Base-by-base conservation (phyloP, 2,797 vertebrate species). In the Sternotherus odoratus region DNA sequence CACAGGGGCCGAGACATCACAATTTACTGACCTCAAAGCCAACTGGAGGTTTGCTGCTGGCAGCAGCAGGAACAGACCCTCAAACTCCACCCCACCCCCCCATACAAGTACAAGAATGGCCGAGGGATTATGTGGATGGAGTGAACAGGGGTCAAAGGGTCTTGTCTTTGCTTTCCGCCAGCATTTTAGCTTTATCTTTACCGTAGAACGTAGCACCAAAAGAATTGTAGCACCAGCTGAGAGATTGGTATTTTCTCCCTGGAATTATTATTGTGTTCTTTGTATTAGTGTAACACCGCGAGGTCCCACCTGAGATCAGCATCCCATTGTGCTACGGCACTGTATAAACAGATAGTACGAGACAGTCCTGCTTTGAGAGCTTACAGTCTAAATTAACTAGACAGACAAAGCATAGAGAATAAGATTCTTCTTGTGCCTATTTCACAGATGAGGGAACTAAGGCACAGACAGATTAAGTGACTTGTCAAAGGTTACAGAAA, bases 291-390 rank as follows among this genome's bases (percentile, higher is more conserved):
- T 51, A 50, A 36, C 0, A 0, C n/a, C 91, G 77, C 79, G 33
- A 79, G 74, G 79, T 91, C 50, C 77, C 75, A 89, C 54, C 46
- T 85, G 75, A 94, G 51, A 93, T 80, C 90, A 89, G 36, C 36
- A 24, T 12, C 8, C 69, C 39, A 13, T 63, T 85, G 89, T 88
- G 75, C 4, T 1, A 88, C 50, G 63, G 54, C 77, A 43, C 77
- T 54, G 36, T 50, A 49, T n/a, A 85, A 79, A 72, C 0, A 0
- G 8, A 85, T 43, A 89, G 23, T 33, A 48, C 86, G 21, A 53
- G 92, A 12, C 93, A 81, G 43, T 19, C 50, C 86, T 88, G 53
- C 26, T 30, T 36, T n/a, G 75, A 46, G n/a, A 85, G 8, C 79
- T 91, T 90, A 84, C 19, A 48, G 13, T 49, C 51, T 79, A 48